Conservation (phyloP, 2,888 invertebrate species). For the Nemoura dubitans region DNA sequence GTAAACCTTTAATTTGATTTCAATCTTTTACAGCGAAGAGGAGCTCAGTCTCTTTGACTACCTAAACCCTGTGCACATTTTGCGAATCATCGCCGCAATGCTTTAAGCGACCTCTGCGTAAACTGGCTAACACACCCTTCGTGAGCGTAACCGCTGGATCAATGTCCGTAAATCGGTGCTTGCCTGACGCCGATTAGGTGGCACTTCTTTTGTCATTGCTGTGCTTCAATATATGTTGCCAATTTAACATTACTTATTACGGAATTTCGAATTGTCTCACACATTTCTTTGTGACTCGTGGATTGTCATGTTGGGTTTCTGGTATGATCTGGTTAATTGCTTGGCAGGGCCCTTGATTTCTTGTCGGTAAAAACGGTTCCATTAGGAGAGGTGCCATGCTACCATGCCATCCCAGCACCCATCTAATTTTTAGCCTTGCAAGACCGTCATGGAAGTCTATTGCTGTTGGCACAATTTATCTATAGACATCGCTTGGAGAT, state of each 20-base stretch:
- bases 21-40: constrained; percentile 39
- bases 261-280: neutral
- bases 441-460: no score
- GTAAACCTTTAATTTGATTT: constrained; percentile 8
- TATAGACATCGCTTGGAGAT: no score
- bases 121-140: neutral
- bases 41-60: constrained; percentile 24
- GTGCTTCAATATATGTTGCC: constrained; percentile 2
- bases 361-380: neutral
- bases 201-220: neutral
- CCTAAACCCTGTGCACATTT: constrained; percentile 10
- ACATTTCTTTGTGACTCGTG: neutral
- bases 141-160: neutral
- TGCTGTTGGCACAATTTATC: no score
- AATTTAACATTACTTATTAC: neutral
- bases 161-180: neutral
- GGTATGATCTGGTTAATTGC: neutral
- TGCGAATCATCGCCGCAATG: constrained; percentile 19
- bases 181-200: neutral
- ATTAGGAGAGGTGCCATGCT: no score
- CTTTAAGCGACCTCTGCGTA: constrained; percentile 24
- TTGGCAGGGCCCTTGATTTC: neutral
- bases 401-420: no score
- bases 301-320: neutral
- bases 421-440: no score